Base-by-base conservation (phyloP, 35 echinoderm and acorn worm species). In the Eucidaris tribuloides region DNA sequence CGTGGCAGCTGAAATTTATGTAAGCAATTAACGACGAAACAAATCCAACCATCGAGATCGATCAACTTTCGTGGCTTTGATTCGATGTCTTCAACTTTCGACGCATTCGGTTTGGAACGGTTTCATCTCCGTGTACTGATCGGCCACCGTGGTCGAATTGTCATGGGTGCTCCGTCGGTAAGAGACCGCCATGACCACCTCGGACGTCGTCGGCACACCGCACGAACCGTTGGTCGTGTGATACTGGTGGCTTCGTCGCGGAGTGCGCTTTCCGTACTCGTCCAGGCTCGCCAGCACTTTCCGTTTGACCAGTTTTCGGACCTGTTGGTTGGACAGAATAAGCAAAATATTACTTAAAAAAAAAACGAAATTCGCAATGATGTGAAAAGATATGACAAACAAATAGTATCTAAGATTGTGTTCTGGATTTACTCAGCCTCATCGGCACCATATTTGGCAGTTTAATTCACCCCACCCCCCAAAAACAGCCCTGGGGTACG, bases 221-320 rank as follows among this genome's bases (percentile, higher is more conserved):
- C 88, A 94, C 3, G 87, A 90, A 42, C 92, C 92, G 38, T 94
- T 94, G 65, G 92, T 94, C 23, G 89, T 88, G 2, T 82, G 84
- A n/a, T 64, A 62, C 38, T 60, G 58, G 7, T 60, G 37, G 24
- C 83, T 86, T 66, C 92, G 57, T 7, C 87, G 81, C 2, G 85
- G 78, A 18, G 82, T 82, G 7, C 81, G 74, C 33, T 85, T 94
- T 4, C 87, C 79, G 39, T 90, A 90, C 36, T 85, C 82, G 65
- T 94, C 87, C 37, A 89, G 74, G 59, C 82, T 94, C 22, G 87
- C 79, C 3, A 42, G 55, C 22, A 89, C 54, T 39, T 57, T 66
- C 5, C 78, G 43, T 76, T 59, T 70, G 29, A 94, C 89, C 29
- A 82, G 62, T 68, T 82, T 89, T 28, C 86, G 74, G 7, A 94